Evolutionary conservation across 2,113 vertebrate genomes (phyloP).

Genomic region (Boleophthalmus pectinirostris): DNA sequence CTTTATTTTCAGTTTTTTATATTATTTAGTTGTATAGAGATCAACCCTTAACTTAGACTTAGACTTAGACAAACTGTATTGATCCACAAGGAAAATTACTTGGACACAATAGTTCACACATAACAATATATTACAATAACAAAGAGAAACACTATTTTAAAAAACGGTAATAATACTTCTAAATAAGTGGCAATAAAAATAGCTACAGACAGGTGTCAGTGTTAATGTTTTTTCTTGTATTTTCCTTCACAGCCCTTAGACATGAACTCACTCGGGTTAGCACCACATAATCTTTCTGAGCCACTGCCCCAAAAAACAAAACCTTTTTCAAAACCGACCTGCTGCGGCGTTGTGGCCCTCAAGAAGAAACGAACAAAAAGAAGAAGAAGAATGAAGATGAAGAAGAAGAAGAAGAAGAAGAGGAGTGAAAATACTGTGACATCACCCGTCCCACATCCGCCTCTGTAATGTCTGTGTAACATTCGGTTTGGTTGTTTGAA

Average conservation of each 20-base stretch:
- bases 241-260: constrained; percentile 88
- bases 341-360: constrained; percentile 67
- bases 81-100: too few relatives aligned
- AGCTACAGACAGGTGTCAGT: too few relatives aligned
- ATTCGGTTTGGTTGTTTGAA: constrained; percentile 54
- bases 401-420: constrained; percentile 32
- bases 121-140: too few relatives aligned
- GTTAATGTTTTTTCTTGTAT: constrained; percentile 8
- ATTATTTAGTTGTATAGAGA: too few relatives aligned
- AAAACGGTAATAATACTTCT: too few relatives aligned
- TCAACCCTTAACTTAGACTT: too few relatives aligned
- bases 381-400: constrained; percentile 38
- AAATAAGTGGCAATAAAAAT: too few relatives aligned
- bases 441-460: constrained; percentile 52
- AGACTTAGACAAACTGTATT: too few relatives aligned
- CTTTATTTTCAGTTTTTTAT: too few relatives aligned
- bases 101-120: too few relatives aligned
- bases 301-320: constrained; percentile 11
- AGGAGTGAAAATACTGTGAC: constrained; percentile 66
- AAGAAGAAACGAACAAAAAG: constrained; percentile 35
- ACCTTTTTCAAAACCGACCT: constrained; percentile 33
- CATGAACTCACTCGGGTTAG: constrained; percentile 97
- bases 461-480: constrained; percentile 58
- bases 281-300: constrained; percentile 85
- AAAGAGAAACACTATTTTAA: too few relatives aligned